Percentiles rank a stretch among this genome's conserved stretches.
phyloP scores from a whole-genome alignment of 2,888 invertebrate species.

The Drosophila atroscutellata region DNA sequence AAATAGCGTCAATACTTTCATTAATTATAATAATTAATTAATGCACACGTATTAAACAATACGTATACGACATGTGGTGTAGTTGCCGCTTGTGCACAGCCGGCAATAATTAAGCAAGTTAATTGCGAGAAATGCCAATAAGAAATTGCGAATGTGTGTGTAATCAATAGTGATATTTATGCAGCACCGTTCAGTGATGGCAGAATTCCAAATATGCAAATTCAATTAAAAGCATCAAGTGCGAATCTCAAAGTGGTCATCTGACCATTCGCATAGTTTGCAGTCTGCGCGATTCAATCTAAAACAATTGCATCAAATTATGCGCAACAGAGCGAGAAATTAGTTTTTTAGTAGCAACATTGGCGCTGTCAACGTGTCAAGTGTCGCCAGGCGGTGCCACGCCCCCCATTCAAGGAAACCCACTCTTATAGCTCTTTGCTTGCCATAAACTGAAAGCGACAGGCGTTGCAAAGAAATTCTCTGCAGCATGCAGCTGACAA shows the following conservation, averaged over 20 bases:
- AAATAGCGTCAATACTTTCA: constrained; percentile 1
- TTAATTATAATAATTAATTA: constrained; percentile 22
- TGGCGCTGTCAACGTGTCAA: constrained; percentile 50
- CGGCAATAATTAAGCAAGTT: constrained; percentile 28
- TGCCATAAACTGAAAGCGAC: constrained; percentile 25
- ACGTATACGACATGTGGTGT: constrained; percentile 31
- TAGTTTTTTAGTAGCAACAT: constrained; percentile 71
- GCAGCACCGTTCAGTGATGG: not conserved
- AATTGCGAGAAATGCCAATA: constrained; percentile 28
- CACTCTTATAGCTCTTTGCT: not conserved
- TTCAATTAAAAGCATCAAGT: constrained; percentile 27
- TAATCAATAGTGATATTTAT: constrained; percentile 15
- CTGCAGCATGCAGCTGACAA: constrained; percentile 46
- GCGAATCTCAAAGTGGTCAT: not conserved
- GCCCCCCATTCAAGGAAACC: not conserved
- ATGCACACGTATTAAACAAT: constrained; percentile 1
- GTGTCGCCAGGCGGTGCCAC: constrained; percentile 22
- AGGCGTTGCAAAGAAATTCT: constrained; percentile 23
- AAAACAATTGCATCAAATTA: constrained; percentile 77
- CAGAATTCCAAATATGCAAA: constrained; percentile 13
- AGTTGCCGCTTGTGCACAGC: constrained; percentile 12
- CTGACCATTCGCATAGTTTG: constrained; percentile 7
- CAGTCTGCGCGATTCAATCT: constrained; percentile 47
- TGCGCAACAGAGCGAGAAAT: constrained; percentile 73
- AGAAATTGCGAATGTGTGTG: constrained; percentile 13